phyloP scores from a whole-genome alignment of 2,113 vertebrate species.

The Tor tambroides region DNA sequence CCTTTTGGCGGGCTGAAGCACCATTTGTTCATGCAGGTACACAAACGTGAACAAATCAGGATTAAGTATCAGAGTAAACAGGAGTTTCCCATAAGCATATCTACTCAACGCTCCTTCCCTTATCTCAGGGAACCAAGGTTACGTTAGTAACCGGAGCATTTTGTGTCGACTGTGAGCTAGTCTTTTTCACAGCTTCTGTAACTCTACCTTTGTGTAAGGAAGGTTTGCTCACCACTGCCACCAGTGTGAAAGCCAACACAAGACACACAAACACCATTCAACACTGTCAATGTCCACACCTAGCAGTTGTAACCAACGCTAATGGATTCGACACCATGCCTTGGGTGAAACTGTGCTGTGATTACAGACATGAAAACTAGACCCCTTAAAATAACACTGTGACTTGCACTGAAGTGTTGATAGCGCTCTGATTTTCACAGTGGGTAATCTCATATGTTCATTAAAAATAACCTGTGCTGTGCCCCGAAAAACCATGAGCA shows the following conservation, averaged over 20 bases:
- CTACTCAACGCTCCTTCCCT: too few species aligned
- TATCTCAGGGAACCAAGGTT: too few species aligned
- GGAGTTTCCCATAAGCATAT: too few species aligned
- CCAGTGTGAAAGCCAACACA: constrained; percentile 17
- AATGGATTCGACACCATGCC: constrained; percentile 30
- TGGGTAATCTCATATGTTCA: constrained; percentile 21
- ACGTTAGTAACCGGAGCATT: too few species aligned
- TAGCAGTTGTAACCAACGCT: constrained; percentile 20
- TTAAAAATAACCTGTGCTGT: constrained; percentile 31
- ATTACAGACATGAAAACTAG: constrained; percentile 28
- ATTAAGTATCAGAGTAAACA: too few species aligned
- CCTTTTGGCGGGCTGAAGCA: too few species aligned
- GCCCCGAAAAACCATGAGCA: background rate
- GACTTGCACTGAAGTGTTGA: constrained; percentile 38
- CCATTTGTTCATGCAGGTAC: too few species aligned
- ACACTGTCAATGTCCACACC: background rate
- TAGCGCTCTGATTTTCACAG: constrained; percentile 32
- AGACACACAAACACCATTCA: constrained; percentile 9
- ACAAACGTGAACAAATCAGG: too few species aligned
- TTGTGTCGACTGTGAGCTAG: background rate
- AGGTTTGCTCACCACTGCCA: background rate
- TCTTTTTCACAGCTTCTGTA: background rate
- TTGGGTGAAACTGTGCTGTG: constrained; percentile 28
- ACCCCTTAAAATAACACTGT: constrained; percentile 33
- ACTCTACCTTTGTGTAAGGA: background rate